A percentile compares a stretch with the other conserved stretches of the same genome.
Conservation (phyloP, 2,888 invertebrate species). For the Agonopterix alstromeriana region DNA sequence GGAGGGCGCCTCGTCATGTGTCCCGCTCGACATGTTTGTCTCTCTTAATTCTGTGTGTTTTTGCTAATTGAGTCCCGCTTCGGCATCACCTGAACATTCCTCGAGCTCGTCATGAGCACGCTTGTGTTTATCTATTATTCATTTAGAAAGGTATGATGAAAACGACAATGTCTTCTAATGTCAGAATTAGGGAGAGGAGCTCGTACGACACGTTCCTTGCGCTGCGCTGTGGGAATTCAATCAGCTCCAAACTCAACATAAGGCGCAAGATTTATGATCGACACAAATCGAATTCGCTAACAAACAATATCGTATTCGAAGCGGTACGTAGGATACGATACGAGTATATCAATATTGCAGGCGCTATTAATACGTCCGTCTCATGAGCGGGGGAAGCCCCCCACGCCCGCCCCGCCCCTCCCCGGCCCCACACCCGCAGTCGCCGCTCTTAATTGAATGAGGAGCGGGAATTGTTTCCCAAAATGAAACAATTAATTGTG, state of each 20-base stretch:
- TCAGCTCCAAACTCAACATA: conserved; percentile 70
- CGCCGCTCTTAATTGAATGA: conserved; percentile 78
- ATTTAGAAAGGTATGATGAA: conserved; percentile 48
- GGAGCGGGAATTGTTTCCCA: conserved; percentile 78
- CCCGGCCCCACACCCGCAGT: conserved; percentile 48
- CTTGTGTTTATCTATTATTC: conserved; percentile 50
- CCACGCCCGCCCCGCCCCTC: conserved; percentile 31
- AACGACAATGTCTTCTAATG: conserved; percentile 17
- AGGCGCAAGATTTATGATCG: conserved; percentile 77
- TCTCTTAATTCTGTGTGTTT: conserved; percentile 73
- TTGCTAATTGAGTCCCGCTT: conserved; percentile 70
- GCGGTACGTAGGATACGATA: conserved; percentile 69
- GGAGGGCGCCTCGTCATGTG: conserved; percentile 58
- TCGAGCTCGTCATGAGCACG: conserved; percentile 23
- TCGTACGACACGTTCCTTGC: conserved; percentile 33
- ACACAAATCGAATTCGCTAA: conserved; percentile 76
- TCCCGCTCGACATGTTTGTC: conserved; percentile 64
- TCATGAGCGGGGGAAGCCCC: conserved; percentile 54
- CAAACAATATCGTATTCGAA: conserved; percentile 75
- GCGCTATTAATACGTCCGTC: conserved; percentile 77
- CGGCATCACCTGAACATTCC: conserved; percentile 47
- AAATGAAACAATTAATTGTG: conserved; percentile 78
- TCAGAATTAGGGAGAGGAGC: neutral
- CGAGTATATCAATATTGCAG: conserved; percentile 77
- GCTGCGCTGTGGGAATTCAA: conserved; percentile 58